phyloP scores from a whole-genome alignment of 2,113 vertebrate genomes.

The Pycnonotus jocosus region DNA sequence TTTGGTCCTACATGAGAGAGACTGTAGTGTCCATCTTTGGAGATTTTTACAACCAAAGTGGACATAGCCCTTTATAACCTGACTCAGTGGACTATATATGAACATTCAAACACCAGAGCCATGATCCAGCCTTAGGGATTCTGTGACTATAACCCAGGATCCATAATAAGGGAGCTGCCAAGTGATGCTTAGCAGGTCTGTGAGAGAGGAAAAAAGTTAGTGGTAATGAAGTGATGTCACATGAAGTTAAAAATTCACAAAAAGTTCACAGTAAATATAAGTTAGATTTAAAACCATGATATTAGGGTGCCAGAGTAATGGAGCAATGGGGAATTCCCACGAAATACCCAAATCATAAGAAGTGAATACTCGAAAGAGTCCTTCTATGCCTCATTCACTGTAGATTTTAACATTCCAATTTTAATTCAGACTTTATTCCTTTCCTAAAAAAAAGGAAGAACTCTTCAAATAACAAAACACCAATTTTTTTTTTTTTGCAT shows the following conservation, averaged over 20 bases:
- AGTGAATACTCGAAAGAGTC: not conserved
- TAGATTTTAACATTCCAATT: not conserved
- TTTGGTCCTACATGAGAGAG: not conserved
- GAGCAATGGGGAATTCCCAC: not conserved
- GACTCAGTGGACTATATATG: not conserved
- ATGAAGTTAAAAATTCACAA: not conserved
- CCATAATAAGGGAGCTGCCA: not conserved
- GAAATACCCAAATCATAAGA: not conserved
- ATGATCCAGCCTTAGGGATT: not conserved
- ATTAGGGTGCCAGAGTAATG: too few species aligned
- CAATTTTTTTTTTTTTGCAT: not conserved
- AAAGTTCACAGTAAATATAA: not conserved
- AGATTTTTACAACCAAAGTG: not conserved
- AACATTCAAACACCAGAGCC: not conserved
- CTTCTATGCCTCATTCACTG: not conserved
- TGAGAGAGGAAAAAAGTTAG: not conserved
- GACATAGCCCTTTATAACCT: not conserved
- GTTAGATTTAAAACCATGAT: not conserved
- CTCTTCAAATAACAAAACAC: not conserved
- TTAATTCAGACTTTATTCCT: not conserved
- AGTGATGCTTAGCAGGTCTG: not conserved
- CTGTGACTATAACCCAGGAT: not conserved
- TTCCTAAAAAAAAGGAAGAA: not conserved
- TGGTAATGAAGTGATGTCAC: not conserved
- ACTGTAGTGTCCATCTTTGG: not conserved